Evolutionary conservation across 1,140 invertebrate genomes (phyloP).

Genomic region (Papilio machaon): DNA sequence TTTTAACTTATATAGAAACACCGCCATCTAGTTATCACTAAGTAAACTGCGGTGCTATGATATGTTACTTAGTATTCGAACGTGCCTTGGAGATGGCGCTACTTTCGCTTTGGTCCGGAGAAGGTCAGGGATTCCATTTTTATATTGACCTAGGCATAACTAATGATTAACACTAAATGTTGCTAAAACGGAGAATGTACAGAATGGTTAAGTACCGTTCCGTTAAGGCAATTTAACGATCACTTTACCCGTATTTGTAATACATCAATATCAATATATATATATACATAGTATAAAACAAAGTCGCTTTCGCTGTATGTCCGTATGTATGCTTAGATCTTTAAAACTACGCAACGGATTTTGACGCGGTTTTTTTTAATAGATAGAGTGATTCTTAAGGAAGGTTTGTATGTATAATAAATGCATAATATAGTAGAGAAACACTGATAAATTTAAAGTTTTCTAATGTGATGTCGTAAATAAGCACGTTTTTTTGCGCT

Average conservation of each 20-base stretch:
- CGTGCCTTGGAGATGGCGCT: slow-evolving; percentile 15
- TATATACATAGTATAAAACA: too few species aligned
- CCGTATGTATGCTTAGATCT: too few species aligned
- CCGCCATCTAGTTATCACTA: slow-evolving; percentile 28
- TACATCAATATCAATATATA: too few species aligned
- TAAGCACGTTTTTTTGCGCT: too few species aligned
- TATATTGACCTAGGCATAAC: slow-evolving; percentile 31
- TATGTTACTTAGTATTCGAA: neutral
- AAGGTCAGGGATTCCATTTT: slow-evolving; percentile 37
- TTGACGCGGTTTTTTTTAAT: too few species aligned
- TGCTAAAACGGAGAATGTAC: slow-evolving; percentile 4
- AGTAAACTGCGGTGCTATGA: neutral
- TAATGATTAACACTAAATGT: slow-evolving; percentile 5
- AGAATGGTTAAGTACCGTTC: neutral
- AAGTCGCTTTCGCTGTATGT: too few species aligned
- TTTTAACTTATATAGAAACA: neutral
- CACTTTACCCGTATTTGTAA: neutral
- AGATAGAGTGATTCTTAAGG: too few species aligned
- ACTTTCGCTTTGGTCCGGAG: neutral
- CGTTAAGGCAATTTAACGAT: neutral
- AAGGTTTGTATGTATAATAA: too few species aligned
- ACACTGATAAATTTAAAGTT: too few species aligned
- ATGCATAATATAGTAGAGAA: too few species aligned
- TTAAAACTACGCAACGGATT: too few species aligned
- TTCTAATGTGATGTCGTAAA: too few species aligned